phyloP scores from a whole-genome alignment of 2,888 invertebrate genomes.

The Drosophila flavopinicola region DNA sequence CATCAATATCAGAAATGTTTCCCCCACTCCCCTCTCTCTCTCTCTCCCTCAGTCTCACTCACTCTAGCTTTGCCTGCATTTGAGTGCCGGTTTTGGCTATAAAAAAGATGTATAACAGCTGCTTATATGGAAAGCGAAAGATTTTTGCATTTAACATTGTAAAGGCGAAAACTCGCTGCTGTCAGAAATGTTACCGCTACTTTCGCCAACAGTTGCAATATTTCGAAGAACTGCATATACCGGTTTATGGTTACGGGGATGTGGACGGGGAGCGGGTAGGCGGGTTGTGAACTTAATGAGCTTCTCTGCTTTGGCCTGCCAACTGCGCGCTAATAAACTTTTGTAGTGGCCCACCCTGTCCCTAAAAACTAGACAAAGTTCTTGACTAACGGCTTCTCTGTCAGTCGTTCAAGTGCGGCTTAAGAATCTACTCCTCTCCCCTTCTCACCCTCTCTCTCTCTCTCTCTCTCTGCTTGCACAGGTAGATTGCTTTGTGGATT shows the following conservation, averaged over 20 bases:
- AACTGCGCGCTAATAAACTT: slow-evolving; percentile 50
- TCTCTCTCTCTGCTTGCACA: neutral
- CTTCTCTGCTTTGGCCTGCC: slow-evolving; percentile 1
- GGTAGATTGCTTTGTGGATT: slow-evolving; percentile 28
- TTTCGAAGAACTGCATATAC: slow-evolving; percentile 27
- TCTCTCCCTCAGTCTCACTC: neutral
- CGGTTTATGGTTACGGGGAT: slow-evolving; percentile 7
- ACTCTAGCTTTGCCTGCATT: slow-evolving; percentile 40
- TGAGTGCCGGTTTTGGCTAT: slow-evolving; percentile 46
- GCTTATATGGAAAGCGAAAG: slow-evolving; percentile 39
- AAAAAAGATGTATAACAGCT: slow-evolving; percentile 45
- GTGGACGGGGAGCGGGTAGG: too few species aligned
- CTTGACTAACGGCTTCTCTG: slow-evolving; percentile 13
- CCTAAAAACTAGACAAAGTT: slow-evolving; percentile 36
- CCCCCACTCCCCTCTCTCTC: neutral
- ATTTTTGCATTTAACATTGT: slow-evolving; percentile 72
- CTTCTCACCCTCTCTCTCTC: too few species aligned
- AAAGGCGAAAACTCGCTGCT: slow-evolving; percentile 21
- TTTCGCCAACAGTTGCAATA: slow-evolving; percentile 33
- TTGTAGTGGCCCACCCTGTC: slow-evolving; percentile 19
- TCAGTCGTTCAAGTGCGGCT: slow-evolving; percentile 35
- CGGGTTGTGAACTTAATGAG: slow-evolving; percentile 41
- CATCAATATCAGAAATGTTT: slow-evolving; percentile 59
- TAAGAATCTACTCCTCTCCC: slow-evolving; percentile 22
- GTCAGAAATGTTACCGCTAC: slow-evolving; percentile 42